Percentiles rank a stretch among this genome's conserved stretches.
Conservation (phyloP, 2,888 invertebrate species). For the Dione vanillae region DNA sequence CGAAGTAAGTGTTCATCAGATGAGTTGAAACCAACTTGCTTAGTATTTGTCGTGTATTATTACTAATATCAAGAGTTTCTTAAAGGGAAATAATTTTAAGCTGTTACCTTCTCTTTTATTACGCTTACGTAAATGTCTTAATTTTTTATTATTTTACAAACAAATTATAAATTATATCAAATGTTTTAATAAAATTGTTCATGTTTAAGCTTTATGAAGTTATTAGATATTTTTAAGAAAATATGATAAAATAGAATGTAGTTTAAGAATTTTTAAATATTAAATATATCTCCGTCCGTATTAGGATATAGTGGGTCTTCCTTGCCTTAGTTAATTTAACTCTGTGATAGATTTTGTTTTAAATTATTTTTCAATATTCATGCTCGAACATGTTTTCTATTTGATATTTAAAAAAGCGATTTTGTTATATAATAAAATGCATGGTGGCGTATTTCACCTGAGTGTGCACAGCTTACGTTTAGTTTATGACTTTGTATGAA, state of each 20-base stretch:
- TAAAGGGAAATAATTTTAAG: slow-evolving; percentile 11
- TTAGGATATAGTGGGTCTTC: slow-evolving; percentile 62
- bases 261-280: slow-evolving; percentile 17
- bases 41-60: slow-evolving; percentile 15
- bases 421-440: slow-evolving; percentile 44
- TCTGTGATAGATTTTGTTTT: slow-evolving; percentile 67
- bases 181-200: slow-evolving; percentile 26
- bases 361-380: slow-evolving; percentile 40
- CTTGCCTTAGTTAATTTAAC: slow-evolving; percentile 56
- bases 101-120: slow-evolving; percentile 50
- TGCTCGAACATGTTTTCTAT: slow-evolving; percentile 22
- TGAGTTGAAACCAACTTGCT: background rate
- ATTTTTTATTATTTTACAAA: slow-evolving; percentile 10
- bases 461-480: slow-evolving; percentile 77
- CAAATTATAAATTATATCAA: slow-evolving; percentile 25
- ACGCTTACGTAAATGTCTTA: slow-evolving; percentile 46
- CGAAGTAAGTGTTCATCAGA: background rate
- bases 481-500: slow-evolving; percentile 69
- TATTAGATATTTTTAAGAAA: slow-evolving; percentile 34
- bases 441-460: slow-evolving; percentile 62
- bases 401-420: slow-evolving; percentile 30
- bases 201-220: slow-evolving; percentile 29
- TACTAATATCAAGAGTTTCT: background rate
- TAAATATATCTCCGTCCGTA: slow-evolving; percentile 59
- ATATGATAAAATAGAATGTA: slow-evolving; percentile 11